Conservation (phyloP, 1,140 invertebrate species). For the Pomacea maculata region DNA sequence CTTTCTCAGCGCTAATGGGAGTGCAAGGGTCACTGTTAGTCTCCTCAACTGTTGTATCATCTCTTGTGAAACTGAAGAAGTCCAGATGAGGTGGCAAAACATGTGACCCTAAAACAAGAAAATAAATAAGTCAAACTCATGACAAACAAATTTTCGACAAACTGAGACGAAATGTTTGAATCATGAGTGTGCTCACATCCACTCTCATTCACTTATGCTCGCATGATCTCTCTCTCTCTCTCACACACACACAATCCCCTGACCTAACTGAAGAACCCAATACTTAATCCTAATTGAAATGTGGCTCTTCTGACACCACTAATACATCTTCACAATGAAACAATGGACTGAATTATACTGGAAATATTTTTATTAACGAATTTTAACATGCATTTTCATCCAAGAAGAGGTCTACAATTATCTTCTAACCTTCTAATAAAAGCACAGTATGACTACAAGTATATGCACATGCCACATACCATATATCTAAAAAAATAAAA, state of each 20-base stretch:
- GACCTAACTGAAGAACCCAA: too few species aligned
- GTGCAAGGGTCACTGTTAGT: conserved; percentile 28
- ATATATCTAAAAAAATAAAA: too few species aligned
- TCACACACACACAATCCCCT: too few species aligned
- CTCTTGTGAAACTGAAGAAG: conserved; percentile 73
- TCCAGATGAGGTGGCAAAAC: conserved; percentile 79
- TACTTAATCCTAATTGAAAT: too few species aligned
- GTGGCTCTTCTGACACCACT: too few species aligned
- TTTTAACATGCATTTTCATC: not conserved
- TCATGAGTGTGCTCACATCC: too few species aligned
- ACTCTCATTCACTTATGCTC: not conserved
- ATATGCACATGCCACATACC: not conserved
- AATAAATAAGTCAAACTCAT: not conserved
- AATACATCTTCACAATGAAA: too few species aligned
- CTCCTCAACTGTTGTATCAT: conserved; percentile 31
- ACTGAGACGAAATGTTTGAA: not conserved
- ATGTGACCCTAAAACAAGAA: conserved; percentile 71
- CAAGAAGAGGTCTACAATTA: not conserved
- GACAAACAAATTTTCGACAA: conserved; percentile 20
- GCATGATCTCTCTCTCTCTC: too few species aligned
- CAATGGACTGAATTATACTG: too few species aligned
- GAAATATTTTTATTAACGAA: too few species aligned
- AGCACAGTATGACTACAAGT: not conserved
- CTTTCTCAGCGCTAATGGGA: conserved; percentile 38
- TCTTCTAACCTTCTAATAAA: not conserved